phyloP scores from a whole-genome alignment of 2,888 invertebrate species.

The Mesochorus sp. region DNA sequence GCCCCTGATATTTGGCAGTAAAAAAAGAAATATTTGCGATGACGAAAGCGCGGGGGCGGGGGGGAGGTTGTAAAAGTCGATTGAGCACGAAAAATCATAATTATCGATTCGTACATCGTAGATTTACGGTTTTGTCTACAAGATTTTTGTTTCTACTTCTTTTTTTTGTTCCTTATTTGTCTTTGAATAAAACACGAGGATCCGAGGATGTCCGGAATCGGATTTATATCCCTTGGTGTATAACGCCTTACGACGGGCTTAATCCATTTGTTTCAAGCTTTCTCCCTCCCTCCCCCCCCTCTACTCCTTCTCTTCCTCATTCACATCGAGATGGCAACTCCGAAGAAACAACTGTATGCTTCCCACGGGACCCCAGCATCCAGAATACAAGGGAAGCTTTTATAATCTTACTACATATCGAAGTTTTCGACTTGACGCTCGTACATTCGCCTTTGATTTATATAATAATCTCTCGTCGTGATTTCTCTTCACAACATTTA shows the following conservation, averaged over 20 bases:
- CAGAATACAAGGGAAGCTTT: conserved; percentile 14
- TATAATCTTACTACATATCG: conserved; percentile 32
- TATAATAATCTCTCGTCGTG: too few species aligned
- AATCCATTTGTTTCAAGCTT: conserved; percentile 59
- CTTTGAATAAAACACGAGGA: conserved; percentile 46
- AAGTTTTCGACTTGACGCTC: conserved; percentile 24
- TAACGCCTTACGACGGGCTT: conserved; percentile 61
- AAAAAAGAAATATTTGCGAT: too few species aligned
- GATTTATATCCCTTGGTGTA: conserved; percentile 57
- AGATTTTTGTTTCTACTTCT: not conserved
- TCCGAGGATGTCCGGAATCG: conserved; percentile 49
- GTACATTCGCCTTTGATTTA: conserved; percentile 3
- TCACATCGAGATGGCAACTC: conserved; percentile 26
- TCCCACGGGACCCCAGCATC: conserved; percentile 53
- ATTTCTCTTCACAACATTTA: too few species aligned
- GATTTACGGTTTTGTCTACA: not conserved
- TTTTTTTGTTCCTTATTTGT: too few species aligned
- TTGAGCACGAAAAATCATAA: too few species aligned
- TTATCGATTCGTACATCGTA: not conserved
- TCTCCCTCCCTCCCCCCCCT: conserved; percentile 3
- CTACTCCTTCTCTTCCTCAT: not conserved
- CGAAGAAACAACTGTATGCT: conserved; percentile 54
- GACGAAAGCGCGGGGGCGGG: not conserved
- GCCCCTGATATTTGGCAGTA: not conserved
- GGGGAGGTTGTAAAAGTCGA: too few species aligned